Base-by-base conservation (phyloP, 1,140 invertebrate genomes). In the Marisa cornuarietis region DNA sequence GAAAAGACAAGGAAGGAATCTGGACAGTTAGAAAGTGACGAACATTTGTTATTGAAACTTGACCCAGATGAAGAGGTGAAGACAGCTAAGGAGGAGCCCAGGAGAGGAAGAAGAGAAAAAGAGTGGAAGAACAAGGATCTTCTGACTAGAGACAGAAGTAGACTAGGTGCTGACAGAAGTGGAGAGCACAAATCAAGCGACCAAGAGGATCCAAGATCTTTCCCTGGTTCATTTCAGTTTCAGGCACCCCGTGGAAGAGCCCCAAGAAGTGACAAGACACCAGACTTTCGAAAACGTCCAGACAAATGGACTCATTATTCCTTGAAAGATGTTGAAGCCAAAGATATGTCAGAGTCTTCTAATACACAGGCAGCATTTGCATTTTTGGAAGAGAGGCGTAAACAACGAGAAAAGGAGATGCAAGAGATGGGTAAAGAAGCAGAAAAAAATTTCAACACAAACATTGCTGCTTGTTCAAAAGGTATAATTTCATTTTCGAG, bases 231-330 rank as follows among this genome's bases (percentile, higher is more conserved):
- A 77, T 31, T 71, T 42, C 75, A 75, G 66, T 76, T 63, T 62
- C 65, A 62, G 26, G 22, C 61, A 54, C 78, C 65, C 26, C 20
- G 61, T 61, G 66, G 80, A 52, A 71, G 71, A 68, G 54, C 72
- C 63, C 81, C 78, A 74, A 31, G 63, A 11, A n/a, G 71, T 51
- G 58, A 54, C 22, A 26, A 71, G 58, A 79, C 80, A 26, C 86
- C 86, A 42, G 84, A 87, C 71, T 85, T 82, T 75, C 81, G 79
- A 58, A 76, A 81, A 51, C 72, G 84, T 54, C 87, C 87, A n/a
- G 78, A 85, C n/a, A 84, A 82, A 62, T 88, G 84, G 83, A 88
- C 83, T 0, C 81, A 81, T 42, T 88, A 88, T 74, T 78, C 81
- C 26, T 65, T 88, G n/a, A 82, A 82, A 24, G 86, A 88, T 82